Evolutionary conservation across 1,140 invertebrate genomes (phyloP), one percentile per base, ranked within the genome.

Genomic region (Berghia stephanieae): DNA sequence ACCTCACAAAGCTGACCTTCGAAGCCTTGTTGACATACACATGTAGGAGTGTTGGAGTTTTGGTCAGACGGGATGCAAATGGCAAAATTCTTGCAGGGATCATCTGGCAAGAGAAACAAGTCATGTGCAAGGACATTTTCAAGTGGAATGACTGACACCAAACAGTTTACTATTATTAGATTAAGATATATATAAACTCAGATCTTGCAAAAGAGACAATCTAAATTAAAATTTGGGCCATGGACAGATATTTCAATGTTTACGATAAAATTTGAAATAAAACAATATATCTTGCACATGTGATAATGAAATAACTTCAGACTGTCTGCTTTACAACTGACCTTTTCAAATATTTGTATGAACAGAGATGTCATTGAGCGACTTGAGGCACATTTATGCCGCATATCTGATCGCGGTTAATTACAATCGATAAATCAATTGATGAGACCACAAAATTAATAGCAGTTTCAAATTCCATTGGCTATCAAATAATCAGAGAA

Each of bases 81-180:
- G 0, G 94, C 95, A 44, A 92, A 92, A 86, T 96, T 93, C 73
- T 92, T 90, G 86, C 95, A 96, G 2, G 94, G 94, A 88, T 94
- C 79, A 43, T 44, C 60, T 72, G 66, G 16, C 77, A 71, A 70
- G 3, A 70, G 21, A 38, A 80, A 42, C 24, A 21, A 44, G 69
- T 72, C 27, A 67, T 81, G 36, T 81, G 5, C 16, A 18, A 24
- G 38, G 0, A 21, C 6, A 31, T 36, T 67, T n/a, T 36, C n/a
- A 67, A 4, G 18, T 67, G 24, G 21, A 24, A 18, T 44, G 13
- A 16, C 27, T 3, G 46, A n/a, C n/a, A n/a, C n/a, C n/a, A n/a
- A n/a, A n/a, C n/a, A n/a, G n/a, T n/a, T n/a, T n/a, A n/a, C n/a
- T n/a, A n/a, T n/a, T n/a, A n/a, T n/a, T n/a, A n/a, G n/a, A n/a